Conservation (phyloP, 37 sponge, comb jelly and placozoan genomes). For the Petrosia ficiformis region DNA sequence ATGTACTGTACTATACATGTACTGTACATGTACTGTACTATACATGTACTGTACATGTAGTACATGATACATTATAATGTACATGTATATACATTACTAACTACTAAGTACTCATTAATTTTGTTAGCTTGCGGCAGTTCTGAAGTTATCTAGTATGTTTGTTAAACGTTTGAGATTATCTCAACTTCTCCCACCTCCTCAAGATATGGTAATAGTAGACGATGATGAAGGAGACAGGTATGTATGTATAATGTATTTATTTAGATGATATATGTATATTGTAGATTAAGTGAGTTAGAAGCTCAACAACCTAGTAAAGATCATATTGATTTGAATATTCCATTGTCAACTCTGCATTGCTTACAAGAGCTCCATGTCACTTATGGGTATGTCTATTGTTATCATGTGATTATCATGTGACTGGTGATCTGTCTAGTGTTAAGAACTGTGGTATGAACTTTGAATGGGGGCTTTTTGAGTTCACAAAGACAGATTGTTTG, state of each 20-base stretch:
- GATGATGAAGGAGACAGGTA: conserved; percentile 71
- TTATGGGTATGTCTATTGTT: conserved; percentile 57
- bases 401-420: background rate
- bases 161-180: conserved; percentile 58
- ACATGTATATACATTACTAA: no score
- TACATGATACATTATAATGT: no score
- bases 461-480: conserved; percentile 89
- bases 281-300: conserved; percentile 52
- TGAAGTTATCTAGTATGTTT: conserved; percentile 73
- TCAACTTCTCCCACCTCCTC: conserved; percentile 78
- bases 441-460: conserved; percentile 95
- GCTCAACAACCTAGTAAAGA: conserved; percentile 39
- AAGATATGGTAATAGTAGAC: conserved; percentile 20
- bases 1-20: no score
- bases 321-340: conserved; percentile 64
- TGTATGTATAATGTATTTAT: background rate
- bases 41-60: no score
- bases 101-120: background rate
- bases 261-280: background rate
- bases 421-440: conserved; percentile 31
- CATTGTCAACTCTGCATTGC: conserved; percentile 46
- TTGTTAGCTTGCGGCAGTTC: background rate
- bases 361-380: conserved; percentile 72
- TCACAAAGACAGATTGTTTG: conserved; percentile 79
- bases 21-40: no score